Conservation (phyloP, 2,888 invertebrate genomes). For the Dicycla oo region DNA sequence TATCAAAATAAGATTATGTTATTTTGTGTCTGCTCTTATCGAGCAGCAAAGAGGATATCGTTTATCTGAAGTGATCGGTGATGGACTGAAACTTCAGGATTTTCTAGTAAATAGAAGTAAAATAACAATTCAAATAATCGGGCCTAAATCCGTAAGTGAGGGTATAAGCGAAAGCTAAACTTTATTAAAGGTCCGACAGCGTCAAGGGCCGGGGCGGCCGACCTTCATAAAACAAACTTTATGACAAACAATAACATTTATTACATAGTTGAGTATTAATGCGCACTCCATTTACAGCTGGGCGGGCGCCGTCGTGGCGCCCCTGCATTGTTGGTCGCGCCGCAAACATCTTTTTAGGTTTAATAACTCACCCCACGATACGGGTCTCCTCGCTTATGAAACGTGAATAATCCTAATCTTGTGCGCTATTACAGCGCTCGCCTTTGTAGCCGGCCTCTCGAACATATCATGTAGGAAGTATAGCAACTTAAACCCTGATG, state of each 20-base stretch:
- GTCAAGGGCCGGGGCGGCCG: constrained; percentile 77
- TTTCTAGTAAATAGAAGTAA: constrained; percentile 59
- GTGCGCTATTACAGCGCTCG: constrained; percentile 66
- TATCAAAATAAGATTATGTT: constrained; percentile 82
- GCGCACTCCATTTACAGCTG: constrained; percentile 85
- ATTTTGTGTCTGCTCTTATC: constrained; percentile 75
- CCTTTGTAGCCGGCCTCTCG: constrained; percentile 17
- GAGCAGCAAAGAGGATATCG: constrained; percentile 68
- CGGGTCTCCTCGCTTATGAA: constrained; percentile 70
- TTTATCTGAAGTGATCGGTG: constrained; percentile 68
- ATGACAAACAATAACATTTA: constrained; percentile 90
- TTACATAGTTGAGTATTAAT: constrained; percentile 88
- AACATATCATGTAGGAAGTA: constrained; percentile 14
- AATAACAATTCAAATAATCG: constrained; percentile 74
- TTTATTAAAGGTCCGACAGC: constrained; percentile 83
- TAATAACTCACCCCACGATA: constrained; percentile 69
- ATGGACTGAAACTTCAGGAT: constrained; percentile 61
- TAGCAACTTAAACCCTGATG: background rate
- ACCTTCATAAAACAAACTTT: constrained; percentile 88
- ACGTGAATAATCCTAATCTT: constrained; percentile 77
- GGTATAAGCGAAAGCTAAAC: constrained; percentile 79
- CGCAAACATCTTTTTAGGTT: constrained; percentile 75
- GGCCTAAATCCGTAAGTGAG: constrained; percentile 73
- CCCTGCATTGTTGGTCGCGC: constrained; percentile 76
- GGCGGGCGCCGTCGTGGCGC: constrained; percentile 79